Conservation (phyloP, 2,113 vertebrate genomes). For the Corythornis madagascariensis region DNA sequence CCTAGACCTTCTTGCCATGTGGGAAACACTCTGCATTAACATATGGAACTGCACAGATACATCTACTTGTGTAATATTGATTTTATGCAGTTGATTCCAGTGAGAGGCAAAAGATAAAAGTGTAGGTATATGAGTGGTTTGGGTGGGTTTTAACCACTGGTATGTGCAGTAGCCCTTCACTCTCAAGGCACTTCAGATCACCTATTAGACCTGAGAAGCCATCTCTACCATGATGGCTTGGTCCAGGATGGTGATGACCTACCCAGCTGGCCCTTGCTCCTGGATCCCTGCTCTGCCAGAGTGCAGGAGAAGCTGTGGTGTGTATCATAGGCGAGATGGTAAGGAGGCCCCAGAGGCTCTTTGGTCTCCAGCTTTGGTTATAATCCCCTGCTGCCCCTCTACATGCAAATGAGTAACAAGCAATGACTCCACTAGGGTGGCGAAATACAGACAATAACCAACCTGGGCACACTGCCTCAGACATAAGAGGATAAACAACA, state of each 20-base stretch:
- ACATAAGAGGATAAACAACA: background rate
- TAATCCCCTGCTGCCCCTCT: background rate
- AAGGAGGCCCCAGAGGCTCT: background rate
- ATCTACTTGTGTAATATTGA: background rate
- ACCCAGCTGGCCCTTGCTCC: background rate
- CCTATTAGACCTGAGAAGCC: background rate
- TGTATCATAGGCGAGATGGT: accelerated
- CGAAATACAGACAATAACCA: background rate
- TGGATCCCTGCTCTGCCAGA: background rate
- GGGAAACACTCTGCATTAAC: background rate
- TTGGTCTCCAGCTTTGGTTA: background rate
- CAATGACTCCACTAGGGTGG: accelerated
- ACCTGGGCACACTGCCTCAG: background rate
- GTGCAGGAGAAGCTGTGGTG: background rate
- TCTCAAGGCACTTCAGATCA: background rate
- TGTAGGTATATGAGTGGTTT: background rate
- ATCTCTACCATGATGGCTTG: background rate
- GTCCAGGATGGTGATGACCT: background rate
- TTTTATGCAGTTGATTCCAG: background rate
- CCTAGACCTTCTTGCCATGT: background rate
- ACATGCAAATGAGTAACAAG: background rate
- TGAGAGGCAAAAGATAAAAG: background rate
- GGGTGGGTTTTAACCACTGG: background rate
- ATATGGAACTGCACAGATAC: background rate
- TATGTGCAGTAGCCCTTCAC: background rate